Base-by-base conservation (phyloP, 92 coral and sea anemone genomes). In the Phenganax marumi region DNA sequence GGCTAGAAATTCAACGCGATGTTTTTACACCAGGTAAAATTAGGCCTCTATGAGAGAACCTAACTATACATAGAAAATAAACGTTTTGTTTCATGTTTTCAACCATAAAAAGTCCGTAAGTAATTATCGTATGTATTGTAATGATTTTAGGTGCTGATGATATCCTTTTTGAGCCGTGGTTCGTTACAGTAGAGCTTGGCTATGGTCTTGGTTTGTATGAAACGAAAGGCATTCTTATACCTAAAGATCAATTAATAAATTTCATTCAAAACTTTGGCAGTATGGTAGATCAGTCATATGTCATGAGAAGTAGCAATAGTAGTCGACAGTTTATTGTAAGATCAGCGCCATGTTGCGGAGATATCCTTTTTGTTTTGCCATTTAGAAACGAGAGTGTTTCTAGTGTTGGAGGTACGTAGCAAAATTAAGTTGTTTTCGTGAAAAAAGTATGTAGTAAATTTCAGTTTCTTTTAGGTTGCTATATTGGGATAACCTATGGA, bases 401-500 rank as follows among this genome's bases (percentile, higher is more conserved):
- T 50, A 85, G 88, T 18, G 85, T 81, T 52, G 88, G 90, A 81
- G 98, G 98, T 95, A 77, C 52, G 84, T 48, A 17, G 22, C 11
- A 55, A 78, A 22, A 23, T 21, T 10, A 6, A 50, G 12, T 12
- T 11, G 10, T 12, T 68, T 68, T 13, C n/a, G 0, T 21, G 12
- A 6, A 9, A 14, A 13, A 33, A 33, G 43, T 33, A 33, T 33
- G 43, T 33, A 33, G 2, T 33, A 33, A 33, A 58, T 58, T 7
- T 68, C 68, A 12, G 13, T 56, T n/a, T 26, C 68, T 57, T 76
- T 52, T 54, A 94, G 98, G 98, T 21, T 89, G 95, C 57, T 94
- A 89, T 73, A 18, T 94, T 64, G 98, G 97, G 49, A 85, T 94
- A 6, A 94, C 98, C 11, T 71, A 87, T 84, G 93, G 89, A 66